Evolutionary conservation across 2,888 invertebrate genomes (phyloP), one percentile per base, ranked within the genome.

Genomic region (Lasioglossum malachurum): DNA sequence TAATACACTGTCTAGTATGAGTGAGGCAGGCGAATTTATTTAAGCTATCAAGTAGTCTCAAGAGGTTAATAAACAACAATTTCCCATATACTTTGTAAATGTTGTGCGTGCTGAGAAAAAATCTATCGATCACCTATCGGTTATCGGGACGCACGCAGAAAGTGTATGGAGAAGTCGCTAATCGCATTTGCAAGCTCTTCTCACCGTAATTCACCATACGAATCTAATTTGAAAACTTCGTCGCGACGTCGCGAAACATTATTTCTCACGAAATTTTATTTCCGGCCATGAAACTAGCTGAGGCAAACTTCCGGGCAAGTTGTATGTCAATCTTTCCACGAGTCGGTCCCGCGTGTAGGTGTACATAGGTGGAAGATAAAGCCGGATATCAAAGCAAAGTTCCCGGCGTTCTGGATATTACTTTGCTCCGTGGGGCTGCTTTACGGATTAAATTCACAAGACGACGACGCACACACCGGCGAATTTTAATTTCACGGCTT

Each of bases 381-480:
- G 79, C 74, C n/a, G 73, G n/a, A 35, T 78, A 74, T 78, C 79
- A 75, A 82, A 82, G 82, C 69, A 19, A 53, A 53, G 35, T 74
- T 53, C n/a, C 38, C n/a, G 78, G 19, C 31, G 19, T 44, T 41
- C 67, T 10, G 74, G 74, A 69, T 82, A 82, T 74, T 78, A 74
- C 74, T 74, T 82, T 78, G 53, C 78, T 27, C 14, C 23, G 35
- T 31, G 31, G 3, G 74, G 4, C 38, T 44, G 53, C 44, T 44
- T 69, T 67, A 35, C 31, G 74, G 41, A 69, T 71, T 53, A 73
- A 74, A 74, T 69, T 57, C 12, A 67, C 35, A 78, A 78, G 78
- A 60, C 23, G 60, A 38, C 31, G 60, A 46, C 57, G 57, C 78
- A 35, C 31, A 19, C 10, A 27, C 35, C 14, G n/a, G 19, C 16